Conservation (phyloP, 2,797 vertebrate genomes). For the Streptopelia turtur region DNA sequence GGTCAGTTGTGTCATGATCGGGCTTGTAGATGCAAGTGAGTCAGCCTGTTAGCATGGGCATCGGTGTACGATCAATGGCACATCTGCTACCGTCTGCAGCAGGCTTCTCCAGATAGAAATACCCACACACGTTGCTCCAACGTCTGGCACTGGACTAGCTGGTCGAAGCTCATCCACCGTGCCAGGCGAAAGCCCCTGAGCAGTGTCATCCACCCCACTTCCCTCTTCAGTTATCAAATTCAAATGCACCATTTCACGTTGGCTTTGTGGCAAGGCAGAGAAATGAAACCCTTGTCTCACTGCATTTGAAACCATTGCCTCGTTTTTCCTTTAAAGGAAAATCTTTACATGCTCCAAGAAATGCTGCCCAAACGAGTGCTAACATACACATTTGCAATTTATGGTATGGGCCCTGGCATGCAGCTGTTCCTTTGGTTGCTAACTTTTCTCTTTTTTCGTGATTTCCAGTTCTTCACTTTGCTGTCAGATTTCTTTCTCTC, state of each 20-base stretch:
- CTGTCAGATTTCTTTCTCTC: neutral
- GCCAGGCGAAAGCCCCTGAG: neutral
- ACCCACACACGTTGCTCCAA: neutral
- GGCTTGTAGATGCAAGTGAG: neutral
- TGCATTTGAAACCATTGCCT: neutral
- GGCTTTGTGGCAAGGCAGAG: neutral
- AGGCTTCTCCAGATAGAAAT: neutral
- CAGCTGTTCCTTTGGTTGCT: neutral
- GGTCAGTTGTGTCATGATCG: neutral
- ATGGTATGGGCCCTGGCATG: neutral
- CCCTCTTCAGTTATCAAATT: neutral
- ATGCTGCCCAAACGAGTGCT: neutral
- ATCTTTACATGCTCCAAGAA: conserved; percentile 13
- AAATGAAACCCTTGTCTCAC: neutral
- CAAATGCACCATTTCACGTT: neutral
- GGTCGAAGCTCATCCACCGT: neutral
- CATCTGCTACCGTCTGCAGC: neutral
- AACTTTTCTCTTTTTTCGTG: neutral
- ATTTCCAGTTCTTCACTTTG: neutral
- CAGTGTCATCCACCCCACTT: neutral
- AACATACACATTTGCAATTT: neutral
- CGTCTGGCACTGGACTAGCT: neutral
- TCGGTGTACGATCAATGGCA: neutral
- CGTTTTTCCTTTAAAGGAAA: conserved; percentile 27
- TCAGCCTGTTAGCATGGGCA: neutral